phyloP scores from a whole-genome alignment of 2,113 vertebrate genomes.

The Perccottus glenii region DNA sequence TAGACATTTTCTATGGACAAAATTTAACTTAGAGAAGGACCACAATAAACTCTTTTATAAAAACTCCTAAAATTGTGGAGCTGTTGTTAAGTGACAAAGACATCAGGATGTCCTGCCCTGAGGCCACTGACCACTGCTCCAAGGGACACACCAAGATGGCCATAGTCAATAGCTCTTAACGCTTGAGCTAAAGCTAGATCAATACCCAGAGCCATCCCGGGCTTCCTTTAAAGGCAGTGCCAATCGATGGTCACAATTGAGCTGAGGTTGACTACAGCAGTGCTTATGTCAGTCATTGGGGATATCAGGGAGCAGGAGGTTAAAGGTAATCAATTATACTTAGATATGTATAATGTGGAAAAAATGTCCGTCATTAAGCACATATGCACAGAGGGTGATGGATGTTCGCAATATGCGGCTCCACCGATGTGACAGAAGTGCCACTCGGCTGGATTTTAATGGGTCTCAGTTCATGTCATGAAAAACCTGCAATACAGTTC shows the following conservation, averaged over 20 bases:
- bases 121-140: slow-evolving; percentile 36
- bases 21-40: no score
- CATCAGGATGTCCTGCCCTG: slow-evolving; percentile 16
- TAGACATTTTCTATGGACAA: no score
- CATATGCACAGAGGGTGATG: slow-evolving; percentile 8
- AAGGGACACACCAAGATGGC: slow-evolving; percentile 27
- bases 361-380: slow-evolving; percentile 15
- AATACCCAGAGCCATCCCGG: slow-evolving; percentile 33
- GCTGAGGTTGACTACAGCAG: slow-evolving; percentile 18
- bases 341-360: slow-evolving; percentile 31
- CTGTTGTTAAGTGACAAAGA: slow-evolving; percentile 27
- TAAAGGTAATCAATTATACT: slow-evolving; percentile 23
- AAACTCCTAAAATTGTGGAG: no score
- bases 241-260: slow-evolving; percentile 36
- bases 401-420: slow-evolving; percentile 11
- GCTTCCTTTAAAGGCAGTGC: slow-evolving; percentile 14
- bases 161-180: slow-evolving; percentile 53
- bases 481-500: neutral
- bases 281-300: slow-evolving; percentile 29
- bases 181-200: slow-evolving; percentile 54
- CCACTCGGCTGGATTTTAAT: slow-evolving; percentile 11
- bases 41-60: no score
- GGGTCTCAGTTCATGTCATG: neutral
- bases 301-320: slow-evolving; percentile 6
- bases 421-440: neutral